Percentiles rank a stretch among this genome's conserved stretches.
Evolutionary conservation across 2,888 invertebrate species (phyloP).

Genomic region (Apodemia mormo): DNA sequence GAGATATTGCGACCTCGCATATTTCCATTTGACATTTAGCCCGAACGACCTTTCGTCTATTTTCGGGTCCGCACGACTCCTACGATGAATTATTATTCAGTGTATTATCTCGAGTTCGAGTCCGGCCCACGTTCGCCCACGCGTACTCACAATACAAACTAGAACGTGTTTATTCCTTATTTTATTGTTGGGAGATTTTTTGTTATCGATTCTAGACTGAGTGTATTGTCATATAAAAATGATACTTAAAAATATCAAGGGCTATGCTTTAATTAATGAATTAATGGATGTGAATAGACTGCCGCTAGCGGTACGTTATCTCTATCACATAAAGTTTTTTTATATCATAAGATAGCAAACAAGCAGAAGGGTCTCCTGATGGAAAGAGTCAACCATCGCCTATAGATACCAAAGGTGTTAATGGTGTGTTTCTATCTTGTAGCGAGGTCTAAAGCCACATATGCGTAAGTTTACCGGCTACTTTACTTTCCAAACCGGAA

Average conservation of each 20-base stretch:
- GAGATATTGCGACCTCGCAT: constrained; percentile 55
- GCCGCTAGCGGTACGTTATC: no score
- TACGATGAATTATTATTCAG: constrained; percentile 56
- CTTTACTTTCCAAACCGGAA: no score
- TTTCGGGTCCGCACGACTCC: constrained; percentile 66
- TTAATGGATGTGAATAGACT: no score
- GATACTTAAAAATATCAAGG: not conserved
- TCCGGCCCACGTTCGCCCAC: constrained; percentile 54
- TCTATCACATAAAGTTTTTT: no score
- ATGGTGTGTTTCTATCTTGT: no score
- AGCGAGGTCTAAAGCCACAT: no score
- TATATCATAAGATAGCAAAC: no score
- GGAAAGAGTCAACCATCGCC: no score
- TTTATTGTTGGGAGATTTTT: constrained; percentile 52
- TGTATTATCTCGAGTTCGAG: constrained; percentile 46
- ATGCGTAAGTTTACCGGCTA: no score
- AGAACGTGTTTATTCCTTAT: constrained; percentile 61
- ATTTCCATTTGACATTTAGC: constrained; percentile 69
- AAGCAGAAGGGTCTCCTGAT: no score
- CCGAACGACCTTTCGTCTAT: constrained; percentile 67
- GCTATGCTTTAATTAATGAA: no score
- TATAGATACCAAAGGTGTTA: no score
- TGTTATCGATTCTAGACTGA: constrained; percentile 18
- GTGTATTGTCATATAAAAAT: constrained; percentile 7
- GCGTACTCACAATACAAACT: constrained; percentile 66